Conservation (phyloP, 2,888 invertebrate species). For the Harpalus rufipes region DNA sequence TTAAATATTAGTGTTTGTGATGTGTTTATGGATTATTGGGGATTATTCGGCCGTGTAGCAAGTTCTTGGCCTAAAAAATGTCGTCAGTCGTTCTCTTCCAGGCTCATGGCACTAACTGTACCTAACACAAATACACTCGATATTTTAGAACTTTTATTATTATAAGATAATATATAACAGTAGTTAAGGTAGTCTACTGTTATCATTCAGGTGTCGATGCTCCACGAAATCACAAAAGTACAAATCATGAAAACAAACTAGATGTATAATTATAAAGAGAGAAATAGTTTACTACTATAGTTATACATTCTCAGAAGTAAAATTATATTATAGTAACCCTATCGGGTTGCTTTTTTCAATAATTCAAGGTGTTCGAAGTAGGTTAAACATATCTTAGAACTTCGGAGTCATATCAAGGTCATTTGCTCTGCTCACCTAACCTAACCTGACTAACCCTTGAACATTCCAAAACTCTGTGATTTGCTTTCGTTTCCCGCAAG, state of each 20-base stretch:
- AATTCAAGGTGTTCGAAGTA: slow-evolving; percentile 62
- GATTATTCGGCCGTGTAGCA: neutral
- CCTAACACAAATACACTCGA: slow-evolving; percentile 50
- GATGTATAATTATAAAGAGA: slow-evolving; percentile 64
- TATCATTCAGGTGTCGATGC: slow-evolving; percentile 58
- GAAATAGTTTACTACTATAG: slow-evolving; percentile 65
- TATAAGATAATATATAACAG: slow-evolving; percentile 46
- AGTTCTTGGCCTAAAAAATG: neutral
- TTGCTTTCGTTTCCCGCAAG: slow-evolving; percentile 68
- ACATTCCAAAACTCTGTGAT: slow-evolving; percentile 72
- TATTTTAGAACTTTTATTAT: slow-evolving; percentile 62
- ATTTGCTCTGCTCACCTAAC: slow-evolving; percentile 7
- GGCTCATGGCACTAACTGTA: slow-evolving; percentile 60
- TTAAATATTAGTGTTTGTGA: too few relatives aligned
- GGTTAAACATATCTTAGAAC: slow-evolving; percentile 63
- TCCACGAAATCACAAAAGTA: slow-evolving; percentile 67
- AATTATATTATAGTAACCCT: slow-evolving; percentile 58
- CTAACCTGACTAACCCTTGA: slow-evolving; percentile 13
- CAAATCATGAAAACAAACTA: slow-evolving; percentile 65
- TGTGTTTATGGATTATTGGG: neutral
- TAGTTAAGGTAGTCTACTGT: slow-evolving; percentile 49
- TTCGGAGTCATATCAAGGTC: slow-evolving; percentile 64
- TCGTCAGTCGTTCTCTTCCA: slow-evolving; percentile 35
- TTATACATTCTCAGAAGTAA: slow-evolving; percentile 64
- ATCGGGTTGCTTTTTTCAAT: slow-evolving; percentile 54